Conservation (phyloP, 2,113 vertebrate species). For the Paedocypris sp. region DNA sequence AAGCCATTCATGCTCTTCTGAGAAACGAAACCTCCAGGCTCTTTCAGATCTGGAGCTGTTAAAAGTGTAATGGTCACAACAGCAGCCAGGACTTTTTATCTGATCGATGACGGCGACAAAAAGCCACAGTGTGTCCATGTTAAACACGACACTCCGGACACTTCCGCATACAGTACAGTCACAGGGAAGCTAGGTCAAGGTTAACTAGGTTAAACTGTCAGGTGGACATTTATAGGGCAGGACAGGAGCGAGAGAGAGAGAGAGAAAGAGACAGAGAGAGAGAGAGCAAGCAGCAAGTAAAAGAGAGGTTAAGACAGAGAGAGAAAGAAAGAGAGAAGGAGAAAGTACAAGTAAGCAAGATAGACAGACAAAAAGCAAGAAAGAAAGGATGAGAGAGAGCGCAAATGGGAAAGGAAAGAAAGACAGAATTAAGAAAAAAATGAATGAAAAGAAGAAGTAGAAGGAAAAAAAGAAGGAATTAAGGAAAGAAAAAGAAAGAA, state of each 20-base stretch:
- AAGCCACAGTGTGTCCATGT: slow-evolving; percentile 25
- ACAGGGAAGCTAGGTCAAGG: slow-evolving; percentile 11
- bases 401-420: too few relatives aligned
- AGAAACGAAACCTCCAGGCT: not conserved
- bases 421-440: too few relatives aligned
- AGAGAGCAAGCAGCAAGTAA: not conserved
- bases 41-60: not conserved
- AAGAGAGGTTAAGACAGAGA: not conserved
- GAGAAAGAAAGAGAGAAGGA: not conserved
- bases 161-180: not conserved
- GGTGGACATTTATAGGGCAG: not conserved
- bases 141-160: slow-evolving; percentile 14
- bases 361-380: slow-evolving; percentile 19
- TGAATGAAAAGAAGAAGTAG: too few relatives aligned
- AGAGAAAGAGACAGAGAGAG: not conserved
- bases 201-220: not conserved
- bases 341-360: slow-evolving; percentile 8
- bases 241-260: not conserved
- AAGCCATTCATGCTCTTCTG: too few relatives aligned
- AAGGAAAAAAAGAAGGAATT: too few relatives aligned
- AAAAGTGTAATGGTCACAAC: not conserved
- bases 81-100: slow-evolving; percentile 24
- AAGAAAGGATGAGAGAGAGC: too few relatives aligned
- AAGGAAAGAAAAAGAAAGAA: too few relatives aligned
- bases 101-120: slow-evolving; percentile 39